Evolutionary conservation across 1,140 invertebrate species (phyloP), one percentile per base, ranked within the genome.

Genomic region (Drosophila aff.): DNA sequence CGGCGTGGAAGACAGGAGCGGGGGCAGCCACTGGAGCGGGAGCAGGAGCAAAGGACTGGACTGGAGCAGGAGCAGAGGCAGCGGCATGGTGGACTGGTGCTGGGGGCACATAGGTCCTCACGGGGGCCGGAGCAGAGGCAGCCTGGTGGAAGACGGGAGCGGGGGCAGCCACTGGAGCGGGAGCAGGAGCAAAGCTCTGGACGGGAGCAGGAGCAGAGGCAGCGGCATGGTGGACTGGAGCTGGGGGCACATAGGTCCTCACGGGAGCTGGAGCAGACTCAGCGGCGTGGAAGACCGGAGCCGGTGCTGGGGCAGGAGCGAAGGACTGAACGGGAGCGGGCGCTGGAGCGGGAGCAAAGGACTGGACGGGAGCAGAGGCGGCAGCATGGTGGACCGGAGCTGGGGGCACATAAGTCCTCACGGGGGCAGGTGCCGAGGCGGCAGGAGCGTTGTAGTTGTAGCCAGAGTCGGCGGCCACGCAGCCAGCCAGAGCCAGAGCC

Each of bases 391-490:
- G 61, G 5, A 58, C 55, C 10, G 74, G 50, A 10, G 64, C 49
- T 23, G 74, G 58, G 8, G 76, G 44, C 43, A 69, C 46, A 31
- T 62, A 53, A 18, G 58, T 60, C 31, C 72, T 66, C 6, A 49
- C 64, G 4, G 78, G 67, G 2, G 73, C 64, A 0, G 79, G 73
- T 21, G 50, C 50, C 28, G 72, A 68, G 40, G 77, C 74, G 7
- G 50, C 83, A 4, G 84, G 83, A 11, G 71, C 78, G 26, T 50
- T 65, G 57, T 90, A 90, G 55, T 90, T 90, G 55, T 90, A 90
- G 79, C 85, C 85, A 15, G 71, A 59, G 5, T 90, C 79, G 46
- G 85, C 85, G 44, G 57, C 53, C 13, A 68, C 85, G 62, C 78
- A 82, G 43, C 79, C 85, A 61, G 76, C 64, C 65, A 90, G 43